Evolutionary conservation across 37 sponge, comb jelly and placozoan genomes (phyloP), one percentile per base, ranked within the genome.

Genomic region (Tethya wilhelma): DNA sequence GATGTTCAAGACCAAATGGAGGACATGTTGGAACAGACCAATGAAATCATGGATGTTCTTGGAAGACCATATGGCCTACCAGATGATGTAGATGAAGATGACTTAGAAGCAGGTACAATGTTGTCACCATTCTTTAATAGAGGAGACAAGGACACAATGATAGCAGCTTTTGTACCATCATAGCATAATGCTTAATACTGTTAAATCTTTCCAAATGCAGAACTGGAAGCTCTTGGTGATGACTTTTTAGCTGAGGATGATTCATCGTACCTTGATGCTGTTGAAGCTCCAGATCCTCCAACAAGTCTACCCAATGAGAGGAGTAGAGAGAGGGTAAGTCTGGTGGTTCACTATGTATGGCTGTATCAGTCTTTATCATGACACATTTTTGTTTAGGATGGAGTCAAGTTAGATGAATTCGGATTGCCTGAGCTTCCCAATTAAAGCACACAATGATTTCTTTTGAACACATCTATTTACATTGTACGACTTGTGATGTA

Each of bases 21-120:
- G 64, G 99, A 98, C 83, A 98, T 98, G 99, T 59, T 98, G 86
- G 99, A 98, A 42, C 83, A 77, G 64, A 96, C 99, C n/a, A 87
- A 90, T 63, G 99, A 98, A 79, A 87, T 98, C 37, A 92, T 91
- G 77, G 99, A 98, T 58, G 73, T 80, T 0, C 79, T 96, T 68
- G 97, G 99, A 0, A 82, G 93, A 31, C 69, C 92, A 1, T 98
- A 98, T 59, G 99, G 99, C 0, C 90, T 96, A 30, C 97, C 97
- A n/a, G 99, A 98, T 25, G 97, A 93, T 67, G 79, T 96, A 29
- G 99, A 98, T 77, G 99, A 98, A 58, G 99, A 90, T 43, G 99
- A 98, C 73, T 79, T 98, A 23, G 99, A 96, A 79, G 99, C 99
- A 45, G 96, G 96, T 95, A n/a, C n/a, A n/a, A 28, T 3, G 82